Evolutionary conservation across 2,888 invertebrate genomes (phyloP), one percentile per base, ranked within the genome.

Genomic region (Neoitamus cyanurus): DNA sequence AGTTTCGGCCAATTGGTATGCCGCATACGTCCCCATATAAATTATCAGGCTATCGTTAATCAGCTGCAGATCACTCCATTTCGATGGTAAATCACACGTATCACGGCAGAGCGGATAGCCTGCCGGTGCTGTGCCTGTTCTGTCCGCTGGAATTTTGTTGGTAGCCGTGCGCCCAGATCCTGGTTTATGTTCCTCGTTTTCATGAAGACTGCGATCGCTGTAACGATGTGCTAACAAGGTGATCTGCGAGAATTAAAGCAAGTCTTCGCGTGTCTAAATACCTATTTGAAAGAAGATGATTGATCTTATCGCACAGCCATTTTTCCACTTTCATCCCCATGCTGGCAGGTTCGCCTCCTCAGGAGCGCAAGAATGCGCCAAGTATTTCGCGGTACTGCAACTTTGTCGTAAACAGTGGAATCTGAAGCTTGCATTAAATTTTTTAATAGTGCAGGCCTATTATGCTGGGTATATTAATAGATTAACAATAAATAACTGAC

Each of bases 81-180:
- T 42, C 28, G 30, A 78, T 78, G 78, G 78, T 78, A 78, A 46
- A 46, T 78, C 78, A 78, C 78, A 78, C 37, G 13, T 78, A 7
- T 58, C 58, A 2, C 58, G 7, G 58, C 25, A 5, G 20, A 3
- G 1, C 25, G 25, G 15, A 58, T 25, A 20, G 58, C 2, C n/a
- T n/a, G n/a, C n/a, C n/a, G n/a, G n/a, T 58, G 25, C 9, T n/a
- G 6, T n/a, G 20, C 1, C 7, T 15, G 48, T 15, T 48, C 25
- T 25, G 58, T 58, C 7, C 25, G 15, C 1, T 20, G 58, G 58
- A 58, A 58, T 58, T 58, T 20, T 58, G 58, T 58, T 9, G 15
- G 15, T 58, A 58, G 58, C 15, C 58, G 15, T 9, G 7, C 58
- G 20, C 20, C 58, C 25, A 15, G 58, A 58, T 58, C 25, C 58